Conservation (phyloP, 2,113 vertebrate species). For the Chlorodrepanis virens region DNA sequence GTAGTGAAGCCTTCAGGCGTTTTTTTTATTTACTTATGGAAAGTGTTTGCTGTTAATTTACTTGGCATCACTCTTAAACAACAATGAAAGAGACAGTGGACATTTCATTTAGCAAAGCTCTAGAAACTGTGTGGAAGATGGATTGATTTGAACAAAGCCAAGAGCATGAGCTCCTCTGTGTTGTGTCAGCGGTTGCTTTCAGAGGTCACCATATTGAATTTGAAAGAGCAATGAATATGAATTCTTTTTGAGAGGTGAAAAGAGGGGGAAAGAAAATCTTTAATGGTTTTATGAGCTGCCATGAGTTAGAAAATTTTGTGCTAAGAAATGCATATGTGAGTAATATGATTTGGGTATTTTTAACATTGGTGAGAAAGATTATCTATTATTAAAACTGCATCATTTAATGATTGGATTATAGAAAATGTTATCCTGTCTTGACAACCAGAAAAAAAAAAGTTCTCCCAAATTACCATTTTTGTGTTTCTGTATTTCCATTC, state of each 20-base stretch:
- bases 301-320: background rate
- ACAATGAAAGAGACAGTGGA: background rate
- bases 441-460: background rate
- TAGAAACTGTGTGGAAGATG: background rate
- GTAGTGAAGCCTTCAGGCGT: background rate
- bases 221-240: background rate
- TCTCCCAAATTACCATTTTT: background rate
- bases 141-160: background rate
- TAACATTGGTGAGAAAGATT: background rate
- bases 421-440: background rate
- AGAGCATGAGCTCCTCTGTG: background rate
- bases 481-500: background rate
- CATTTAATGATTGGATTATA: background rate
- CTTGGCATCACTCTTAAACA: background rate
- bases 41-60: background rate
- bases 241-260: background rate
- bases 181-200: background rate
- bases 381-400: background rate
- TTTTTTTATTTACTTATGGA: background rate
- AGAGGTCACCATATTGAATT: background rate
- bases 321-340: background rate
- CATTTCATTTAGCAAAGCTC: background rate
- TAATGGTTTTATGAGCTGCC: background rate
- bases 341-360: background rate
- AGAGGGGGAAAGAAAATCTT: background rate